Base-by-base conservation (phyloP, 2,113 vertebrate species). In the Bos javanicus region DNA sequence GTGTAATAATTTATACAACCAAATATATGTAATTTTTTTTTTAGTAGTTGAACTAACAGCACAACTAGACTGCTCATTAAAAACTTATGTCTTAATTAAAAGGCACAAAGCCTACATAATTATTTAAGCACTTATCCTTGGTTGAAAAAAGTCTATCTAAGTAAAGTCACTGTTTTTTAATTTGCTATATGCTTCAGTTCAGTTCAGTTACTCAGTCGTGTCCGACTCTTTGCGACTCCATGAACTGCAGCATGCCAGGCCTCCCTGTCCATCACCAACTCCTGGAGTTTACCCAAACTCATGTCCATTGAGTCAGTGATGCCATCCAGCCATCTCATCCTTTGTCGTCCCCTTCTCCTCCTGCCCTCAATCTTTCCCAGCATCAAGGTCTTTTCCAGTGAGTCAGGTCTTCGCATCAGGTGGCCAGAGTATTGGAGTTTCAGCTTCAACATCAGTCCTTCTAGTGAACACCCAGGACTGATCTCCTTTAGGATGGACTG, bases 81-180 rank as follows among this genome's bases (percentile, higher is more conserved):
- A 95, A 94, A 92, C 87, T 54, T 83, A 62, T 96, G 15, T 82
- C 60, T 92, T 97, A 90, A 88, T 96, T 56, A 28, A 67, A 96
- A 89, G 43, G 26, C 90, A 83, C 43, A 90, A 28, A 95, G 28
- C 26, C 84, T 96, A 78, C 14, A 14, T 93, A 84, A 83, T 90
- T 92, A 84, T 23, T 87, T 81, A 91, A 76, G 71, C 96, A 39
- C 67, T 96, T 95, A 64, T 82, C 28, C 17, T 91, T 87, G 46
- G 54, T 81, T 96, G 26, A 46, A 71, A 94, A 83, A 96, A 80
- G 74, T 60, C 80, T 64, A 46, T 60, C 80, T 67, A 82, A 91
- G 62, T 88, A 88, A 71, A 91, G 94, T 19, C 25, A 92, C 11
- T 88, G 19, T 33, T 88, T 94, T 80, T 33, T n/a, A 82, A 90